A percentile compares a stretch with the other conserved stretches of the same genome.
Evolutionary conservation across 2,797 vertebrate genomes (phyloP).

Genomic region (Chelmon rostratus): DNA sequence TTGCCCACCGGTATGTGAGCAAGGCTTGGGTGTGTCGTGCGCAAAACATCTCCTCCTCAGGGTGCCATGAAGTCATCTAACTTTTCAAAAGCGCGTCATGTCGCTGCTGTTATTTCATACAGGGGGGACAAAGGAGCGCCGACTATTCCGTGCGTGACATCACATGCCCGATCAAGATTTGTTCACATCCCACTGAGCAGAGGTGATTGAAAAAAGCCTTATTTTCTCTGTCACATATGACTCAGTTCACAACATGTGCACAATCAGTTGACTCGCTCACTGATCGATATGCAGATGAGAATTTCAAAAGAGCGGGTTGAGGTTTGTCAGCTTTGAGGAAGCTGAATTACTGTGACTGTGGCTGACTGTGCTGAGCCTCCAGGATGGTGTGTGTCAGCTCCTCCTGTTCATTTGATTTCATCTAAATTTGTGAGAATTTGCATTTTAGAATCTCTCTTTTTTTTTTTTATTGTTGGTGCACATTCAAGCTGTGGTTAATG

Average conservation of each 20-base stretch:
- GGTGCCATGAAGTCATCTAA: constrained; percentile 1
- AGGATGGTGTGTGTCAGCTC: no score
- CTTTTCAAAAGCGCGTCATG: constrained; percentile 7
- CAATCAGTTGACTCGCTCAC: background rate
- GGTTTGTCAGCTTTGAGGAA: background rate
- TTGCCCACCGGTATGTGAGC: background rate
- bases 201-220: background rate
- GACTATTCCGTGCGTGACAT: background rate
- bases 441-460: background rate
- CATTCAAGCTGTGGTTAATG: no score
- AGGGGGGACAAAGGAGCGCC: background rate
- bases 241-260: no score
- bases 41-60: background rate
- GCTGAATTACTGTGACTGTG: background rate
- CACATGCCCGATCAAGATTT: background rate
- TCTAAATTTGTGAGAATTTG: no score
- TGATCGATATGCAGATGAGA: background rate
- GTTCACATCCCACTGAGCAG: constrained; percentile 4
- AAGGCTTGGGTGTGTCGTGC: background rate
- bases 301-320: background rate
- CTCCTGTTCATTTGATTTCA: no score
- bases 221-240: no score
- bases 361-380: no score
- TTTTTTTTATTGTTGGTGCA: no score
- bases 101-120: background rate